Evolutionary conservation across 2,888 invertebrate species (phyloP).

Genomic region (Leptogaster cylindrica): DNA sequence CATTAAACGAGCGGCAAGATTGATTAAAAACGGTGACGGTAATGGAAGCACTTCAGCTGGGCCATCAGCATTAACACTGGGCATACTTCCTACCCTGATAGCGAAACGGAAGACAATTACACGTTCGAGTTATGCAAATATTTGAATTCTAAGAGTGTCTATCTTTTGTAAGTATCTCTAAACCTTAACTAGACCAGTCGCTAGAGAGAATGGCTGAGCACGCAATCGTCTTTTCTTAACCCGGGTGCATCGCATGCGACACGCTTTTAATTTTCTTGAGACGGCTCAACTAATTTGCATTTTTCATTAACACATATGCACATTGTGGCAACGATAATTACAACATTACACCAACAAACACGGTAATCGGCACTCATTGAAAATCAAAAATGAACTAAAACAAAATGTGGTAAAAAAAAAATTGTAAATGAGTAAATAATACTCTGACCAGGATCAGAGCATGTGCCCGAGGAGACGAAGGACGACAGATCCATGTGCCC

Average conservation of each 20-base stretch:
- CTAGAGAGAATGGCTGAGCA: conserved; percentile 37
- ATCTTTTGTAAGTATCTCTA: conserved; percentile 37
- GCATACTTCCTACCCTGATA: conserved; percentile 9
- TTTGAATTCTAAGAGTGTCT: conserved; percentile 43
- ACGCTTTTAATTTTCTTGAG: conserved; percentile 45
- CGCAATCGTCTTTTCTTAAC: conserved; percentile 43
- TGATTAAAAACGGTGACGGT: too few relatives aligned
- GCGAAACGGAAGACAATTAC: conserved; percentile 27
- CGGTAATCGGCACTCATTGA: not conserved
- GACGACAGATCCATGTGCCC: not conserved
- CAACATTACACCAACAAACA: conserved; percentile 3
- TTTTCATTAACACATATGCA: conserved; percentile 46
- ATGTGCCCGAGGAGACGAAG: not conserved
- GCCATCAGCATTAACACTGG: too few relatives aligned
- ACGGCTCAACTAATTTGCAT: conserved; percentile 45
- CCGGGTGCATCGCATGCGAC: conserved; percentile 47
- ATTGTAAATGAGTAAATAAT: not conserved
- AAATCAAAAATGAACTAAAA: too few relatives aligned
- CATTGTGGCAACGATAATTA: not conserved
- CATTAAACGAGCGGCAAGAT: too few relatives aligned
- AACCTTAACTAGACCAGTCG: not conserved
- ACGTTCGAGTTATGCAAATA: conserved; percentile 44
- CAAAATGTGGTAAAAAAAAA: too few relatives aligned
- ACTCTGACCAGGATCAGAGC: not conserved
- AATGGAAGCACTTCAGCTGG: too few relatives aligned